Evolutionary conservation across 2,113 vertebrate species (phyloP).

Genomic region (Periophthalmodon schlosseri): DNA sequence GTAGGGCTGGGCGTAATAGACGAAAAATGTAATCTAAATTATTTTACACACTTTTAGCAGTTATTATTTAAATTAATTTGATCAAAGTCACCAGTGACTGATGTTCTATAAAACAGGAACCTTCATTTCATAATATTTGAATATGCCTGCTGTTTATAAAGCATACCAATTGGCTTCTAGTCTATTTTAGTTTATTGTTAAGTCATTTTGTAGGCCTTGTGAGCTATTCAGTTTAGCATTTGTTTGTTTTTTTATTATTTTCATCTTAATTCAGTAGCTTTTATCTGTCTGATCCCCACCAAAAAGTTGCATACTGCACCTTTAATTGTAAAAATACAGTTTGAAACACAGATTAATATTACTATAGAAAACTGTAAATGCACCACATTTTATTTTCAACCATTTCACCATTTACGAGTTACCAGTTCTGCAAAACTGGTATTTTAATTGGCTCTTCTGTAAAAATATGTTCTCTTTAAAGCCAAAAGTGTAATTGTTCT

Average conservation of each 20-base stretch:
- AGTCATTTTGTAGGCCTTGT: too few species aligned
- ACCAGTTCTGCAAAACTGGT: neutral
- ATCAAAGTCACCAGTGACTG: too few species aligned
- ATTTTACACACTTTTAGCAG: too few species aligned
- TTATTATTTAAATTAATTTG: neutral
- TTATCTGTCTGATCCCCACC: neutral
- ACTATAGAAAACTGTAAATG: neutral
- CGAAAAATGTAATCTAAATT: neutral
- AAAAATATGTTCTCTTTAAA: neutral
- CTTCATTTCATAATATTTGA: too few species aligned
- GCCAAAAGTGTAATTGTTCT: neutral
- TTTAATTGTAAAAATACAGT: neutral
- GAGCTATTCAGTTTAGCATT: too few species aligned
- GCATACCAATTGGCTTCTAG: too few species aligned
- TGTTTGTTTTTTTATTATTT: too few species aligned
- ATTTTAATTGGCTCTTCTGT: neutral
- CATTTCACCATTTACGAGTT: neutral
- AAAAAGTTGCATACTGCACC: neutral
- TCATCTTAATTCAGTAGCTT: too few species aligned
- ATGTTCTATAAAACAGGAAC: too few species aligned
- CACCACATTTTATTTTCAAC: neutral
- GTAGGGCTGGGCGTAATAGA: neutral
- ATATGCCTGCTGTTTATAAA: too few species aligned
- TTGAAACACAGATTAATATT: neutral
- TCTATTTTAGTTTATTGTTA: too few species aligned